phyloP scores from a whole-genome alignment of 2,888 invertebrate genomes.

The Drosophila anceps region DNA sequence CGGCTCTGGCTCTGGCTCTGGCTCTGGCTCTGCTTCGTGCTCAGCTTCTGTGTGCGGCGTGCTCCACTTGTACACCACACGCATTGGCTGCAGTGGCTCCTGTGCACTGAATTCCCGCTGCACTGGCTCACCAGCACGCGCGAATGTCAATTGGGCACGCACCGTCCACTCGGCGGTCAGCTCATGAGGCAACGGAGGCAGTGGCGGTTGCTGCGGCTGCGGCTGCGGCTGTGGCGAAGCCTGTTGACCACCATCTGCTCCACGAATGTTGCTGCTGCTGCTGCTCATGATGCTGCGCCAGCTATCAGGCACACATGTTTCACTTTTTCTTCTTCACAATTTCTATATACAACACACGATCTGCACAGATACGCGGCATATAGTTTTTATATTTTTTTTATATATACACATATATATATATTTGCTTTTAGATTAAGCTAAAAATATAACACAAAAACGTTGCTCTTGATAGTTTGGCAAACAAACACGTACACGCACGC shows the following conservation, averaged over 20 bases:
- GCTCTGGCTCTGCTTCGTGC: slow-evolving; percentile 33
- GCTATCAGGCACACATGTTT: slow-evolving; percentile 32
- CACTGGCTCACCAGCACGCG: slow-evolving; percentile 86
- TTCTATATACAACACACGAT: slow-evolving; percentile 54
- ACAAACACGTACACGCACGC: slow-evolving; percentile 24
- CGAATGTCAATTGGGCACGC: slow-evolving; percentile 88
- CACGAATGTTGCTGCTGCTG: slow-evolving; percentile 3
- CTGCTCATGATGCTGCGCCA: slow-evolving; percentile 40
- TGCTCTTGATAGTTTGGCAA: slow-evolving; percentile 50
- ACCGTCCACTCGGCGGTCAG: slow-evolving; percentile 89
- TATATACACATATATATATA: slow-evolving; percentile 5
- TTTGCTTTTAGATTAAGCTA: slow-evolving; percentile 53
- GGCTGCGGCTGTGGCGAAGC: neutral
- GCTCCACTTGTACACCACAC: slow-evolving; percentile 86
- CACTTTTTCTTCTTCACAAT: slow-evolving; percentile 1
- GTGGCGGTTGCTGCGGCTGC: neutral
- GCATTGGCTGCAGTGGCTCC: slow-evolving; percentile 84
- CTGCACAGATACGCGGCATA: slow-evolving; percentile 60
- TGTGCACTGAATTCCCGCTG: slow-evolving; percentile 75
- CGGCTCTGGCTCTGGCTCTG: too few relatives aligned
- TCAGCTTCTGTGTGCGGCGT: slow-evolving; percentile 83
- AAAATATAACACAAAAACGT: slow-evolving; percentile 54
- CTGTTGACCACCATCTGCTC: slow-evolving; percentile 4
- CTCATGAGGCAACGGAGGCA: slow-evolving; percentile 79
- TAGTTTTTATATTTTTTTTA: slow-evolving; percentile 31